These are phyloP conservation scores for Bergia sp. DNA, from an alignment of 92 coral and sea anemone genomes.

Conservation along the genomic window DNA sequence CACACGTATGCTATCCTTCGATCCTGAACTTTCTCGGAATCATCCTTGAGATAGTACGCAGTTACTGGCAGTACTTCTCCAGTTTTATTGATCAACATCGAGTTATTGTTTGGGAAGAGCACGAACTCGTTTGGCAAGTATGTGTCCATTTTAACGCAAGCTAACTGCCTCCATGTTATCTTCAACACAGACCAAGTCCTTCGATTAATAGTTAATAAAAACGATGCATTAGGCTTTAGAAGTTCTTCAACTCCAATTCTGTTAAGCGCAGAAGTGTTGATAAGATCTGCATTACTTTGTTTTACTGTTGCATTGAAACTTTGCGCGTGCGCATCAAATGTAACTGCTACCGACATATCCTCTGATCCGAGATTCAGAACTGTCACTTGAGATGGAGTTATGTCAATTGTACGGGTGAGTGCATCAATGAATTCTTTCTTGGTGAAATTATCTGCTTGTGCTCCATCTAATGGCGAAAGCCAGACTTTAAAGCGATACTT, in stretches of 20 bases:
- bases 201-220: conserved; percentile 43
- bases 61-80: conserved; percentile 38
- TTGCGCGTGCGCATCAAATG: conserved; percentile 28
- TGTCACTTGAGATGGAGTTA: conserved; percentile 8
- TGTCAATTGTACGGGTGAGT: conserved; percentile 33
- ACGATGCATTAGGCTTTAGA: conserved; percentile 62
- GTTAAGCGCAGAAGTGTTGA: neutral
- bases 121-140: conserved; percentile 56
- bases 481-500: conserved; percentile 72
- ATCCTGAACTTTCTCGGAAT: neutral
- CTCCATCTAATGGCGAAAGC: conserved; percentile 62
- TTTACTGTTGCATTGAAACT: neutral
- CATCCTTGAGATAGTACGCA: conserved; percentile 49
- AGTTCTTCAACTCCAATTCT: conserved; percentile 25
- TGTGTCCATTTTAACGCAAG: conserved; percentile 56
- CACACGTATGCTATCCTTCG: conserved; percentile 52
- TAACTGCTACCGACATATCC: conserved; percentile 27
- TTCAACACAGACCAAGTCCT: conserved; percentile 68
- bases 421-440: conserved; percentile 48
- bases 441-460: conserved; percentile 39
- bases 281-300: neutral
- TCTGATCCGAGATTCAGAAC: conserved; percentile 3
- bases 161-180: conserved; percentile 63
- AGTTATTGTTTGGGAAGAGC: conserved; percentile 25
- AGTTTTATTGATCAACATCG: conserved; percentile 42